Evolutionary conservation across 2,888 invertebrate species (phyloP), one percentile per base, ranked within the genome.

Genomic region (Spodoptera exigua): DNA sequence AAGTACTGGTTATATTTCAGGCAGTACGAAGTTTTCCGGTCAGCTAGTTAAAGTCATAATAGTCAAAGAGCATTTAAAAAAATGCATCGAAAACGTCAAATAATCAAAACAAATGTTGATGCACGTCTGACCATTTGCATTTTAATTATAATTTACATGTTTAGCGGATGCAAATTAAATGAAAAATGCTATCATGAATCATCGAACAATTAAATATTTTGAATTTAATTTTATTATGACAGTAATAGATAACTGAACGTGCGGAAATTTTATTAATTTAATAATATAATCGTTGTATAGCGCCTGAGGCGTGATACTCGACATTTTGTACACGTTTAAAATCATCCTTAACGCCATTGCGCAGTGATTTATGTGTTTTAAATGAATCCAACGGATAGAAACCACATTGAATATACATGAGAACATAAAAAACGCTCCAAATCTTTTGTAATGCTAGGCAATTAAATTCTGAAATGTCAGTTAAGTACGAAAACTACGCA

Each of bases 281-380:
- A 66, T 68, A 37, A 55, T 47, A 66, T 68, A 37, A 55, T 47
- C 12, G n/a, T 53, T 56, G 7, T 27, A 7, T 27, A 32, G n/a
- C 18, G 61, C 67, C 56, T 61, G 14, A 10, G 51, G 60, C 43
- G n/a, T 18, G 12, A 12, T 56, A n/a, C 14, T 18, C 27, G 14
- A 14, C 5, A 45, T 59, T 72, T 71, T 61, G 52, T 52, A 48
- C 36, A 27, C 5, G 27, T 53, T 47, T 34, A 16, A 37, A n/a
- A 17, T 16, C 27, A 3, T 39, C 16, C 17, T 37, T 51, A 54
- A 55, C 34, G 27, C 14, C 37, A 49, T 53, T 67, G 21, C 35
- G 13, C 40, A 3, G 12, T 72, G 52, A 76, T 76, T 74, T 68
- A 77, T 66, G 46, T 41, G 14, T 44, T 49, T 32, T 17, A 44